phyloP scores from a whole-genome alignment of 2,888 invertebrate genomes.

The Leptodirus hochenwartii region DNA sequence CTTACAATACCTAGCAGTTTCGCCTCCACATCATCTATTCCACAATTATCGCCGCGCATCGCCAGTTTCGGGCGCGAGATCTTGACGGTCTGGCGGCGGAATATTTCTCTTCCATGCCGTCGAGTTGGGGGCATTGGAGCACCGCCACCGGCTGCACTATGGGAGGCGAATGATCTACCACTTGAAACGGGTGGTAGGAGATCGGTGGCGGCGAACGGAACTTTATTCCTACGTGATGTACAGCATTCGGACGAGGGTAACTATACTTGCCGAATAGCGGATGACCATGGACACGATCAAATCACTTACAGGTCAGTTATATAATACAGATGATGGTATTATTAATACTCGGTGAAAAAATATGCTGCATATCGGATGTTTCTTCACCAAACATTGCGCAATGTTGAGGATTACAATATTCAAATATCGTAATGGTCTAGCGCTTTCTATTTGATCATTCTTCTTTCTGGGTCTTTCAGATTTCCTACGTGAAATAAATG shows the following conservation, averaged over 20 bases:
- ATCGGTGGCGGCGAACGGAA: slow-evolving; percentile 49
- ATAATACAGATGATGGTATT: too few relatives aligned
- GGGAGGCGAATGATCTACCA: slow-evolving; percentile 60
- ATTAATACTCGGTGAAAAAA: too few relatives aligned
- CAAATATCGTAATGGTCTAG: too few relatives aligned
- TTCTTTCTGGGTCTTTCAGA: too few relatives aligned
- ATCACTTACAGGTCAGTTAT: too few relatives aligned
- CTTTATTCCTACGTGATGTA: slow-evolving; percentile 55
- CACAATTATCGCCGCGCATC: too few relatives aligned
- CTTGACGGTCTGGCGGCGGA: slow-evolving; percentile 74
- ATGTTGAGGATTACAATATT: too few relatives aligned
- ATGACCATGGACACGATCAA: slow-evolving; percentile 65
- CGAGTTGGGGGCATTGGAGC: slow-evolving; percentile 73
- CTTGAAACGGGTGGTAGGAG: slow-evolving; percentile 52
- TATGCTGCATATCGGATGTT: too few relatives aligned
- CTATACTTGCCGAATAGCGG: slow-evolving; percentile 77
- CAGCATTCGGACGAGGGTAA: slow-evolving; percentile 75
- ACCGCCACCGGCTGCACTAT: slow-evolving; percentile 56
- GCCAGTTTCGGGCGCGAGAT: slow-evolving; percentile 70
- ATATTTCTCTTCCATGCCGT: slow-evolving; percentile 64
- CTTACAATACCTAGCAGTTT: slow-evolving; percentile 57
- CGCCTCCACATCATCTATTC: too few relatives aligned
- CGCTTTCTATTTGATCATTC: too few relatives aligned
- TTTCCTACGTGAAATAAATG: too few relatives aligned
- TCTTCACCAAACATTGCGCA: too few relatives aligned